phyloP scores from a whole-genome alignment of 2,888 invertebrate species.

The Tenthredo livida region DNA sequence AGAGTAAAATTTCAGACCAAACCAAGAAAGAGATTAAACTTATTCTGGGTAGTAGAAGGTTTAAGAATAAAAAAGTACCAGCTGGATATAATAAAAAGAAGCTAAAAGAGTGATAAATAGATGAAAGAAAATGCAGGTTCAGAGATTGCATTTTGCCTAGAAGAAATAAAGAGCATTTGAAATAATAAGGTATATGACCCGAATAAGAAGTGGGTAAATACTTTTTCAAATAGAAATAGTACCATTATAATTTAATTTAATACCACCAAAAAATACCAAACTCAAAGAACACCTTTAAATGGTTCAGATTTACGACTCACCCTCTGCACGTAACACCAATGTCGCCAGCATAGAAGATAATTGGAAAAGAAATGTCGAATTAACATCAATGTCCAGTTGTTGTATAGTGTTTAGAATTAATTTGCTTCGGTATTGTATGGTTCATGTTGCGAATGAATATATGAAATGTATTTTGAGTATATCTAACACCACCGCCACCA shows the following conservation, averaged over 20 bases:
- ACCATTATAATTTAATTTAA: conserved; percentile 43
- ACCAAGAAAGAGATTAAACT: conserved; percentile 1
- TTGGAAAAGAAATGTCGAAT: conserved; percentile 72
- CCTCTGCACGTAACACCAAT: conserved; percentile 75
- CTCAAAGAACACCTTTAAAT: conserved; percentile 68
- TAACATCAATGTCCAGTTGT: conserved; percentile 66
- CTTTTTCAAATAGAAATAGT: not conserved
- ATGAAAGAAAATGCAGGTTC: conserved; percentile 9
- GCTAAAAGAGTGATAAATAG: not conserved
- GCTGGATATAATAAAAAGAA: not conserved
- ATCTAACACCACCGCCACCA: conserved; percentile 16
- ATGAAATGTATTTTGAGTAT: conserved; percentile 14
- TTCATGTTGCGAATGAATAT: conserved; percentile 31
- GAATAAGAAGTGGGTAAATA: not conserved
- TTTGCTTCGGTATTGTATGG: conserved; percentile 21
- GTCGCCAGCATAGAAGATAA: conserved; percentile 73
- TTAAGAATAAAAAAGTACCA: not conserved
- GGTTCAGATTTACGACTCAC: conserved; percentile 73
- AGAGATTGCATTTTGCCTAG: not conserved
- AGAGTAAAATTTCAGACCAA: conserved; percentile 17
- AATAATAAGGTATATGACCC: not conserved
- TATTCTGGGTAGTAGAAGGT: not conserved
- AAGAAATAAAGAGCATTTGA: not conserved
- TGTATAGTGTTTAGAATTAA: conserved; percentile 46
- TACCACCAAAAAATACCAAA: conserved; percentile 58